Conservation (phyloP, 2,113 vertebrate species). For the Castor canadensis region DNA sequence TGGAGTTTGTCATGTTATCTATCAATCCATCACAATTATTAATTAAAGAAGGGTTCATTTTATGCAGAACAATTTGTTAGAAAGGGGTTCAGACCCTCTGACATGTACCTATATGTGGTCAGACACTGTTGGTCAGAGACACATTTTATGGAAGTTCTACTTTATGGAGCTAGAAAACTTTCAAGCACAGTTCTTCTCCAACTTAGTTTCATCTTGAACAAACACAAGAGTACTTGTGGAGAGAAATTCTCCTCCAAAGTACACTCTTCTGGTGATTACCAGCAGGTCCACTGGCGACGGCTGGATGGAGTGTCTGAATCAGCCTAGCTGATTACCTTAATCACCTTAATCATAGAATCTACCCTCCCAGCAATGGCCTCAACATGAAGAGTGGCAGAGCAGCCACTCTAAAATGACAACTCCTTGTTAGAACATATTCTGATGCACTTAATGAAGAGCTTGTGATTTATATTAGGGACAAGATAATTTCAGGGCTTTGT, state of each 20-base stretch:
- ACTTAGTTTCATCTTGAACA: conserved; percentile 58
- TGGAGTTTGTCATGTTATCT: neutral
- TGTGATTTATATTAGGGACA: conserved; percentile 51
- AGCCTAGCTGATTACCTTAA: conserved; percentile 69
- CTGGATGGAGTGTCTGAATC: conserved; percentile 64
- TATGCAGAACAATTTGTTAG: neutral
- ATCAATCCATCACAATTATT: neutral
- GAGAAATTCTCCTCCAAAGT: conserved; percentile 55
- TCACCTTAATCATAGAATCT: conserved; percentile 66
- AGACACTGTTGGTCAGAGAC: neutral
- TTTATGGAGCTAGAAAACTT: conserved; percentile 60
- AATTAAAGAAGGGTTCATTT: neutral
- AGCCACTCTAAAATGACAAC: conserved; percentile 19
- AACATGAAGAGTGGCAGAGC: conserved; percentile 9
- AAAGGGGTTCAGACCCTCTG: neutral
- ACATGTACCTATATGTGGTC: neutral
- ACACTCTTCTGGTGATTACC: conserved; percentile 66
- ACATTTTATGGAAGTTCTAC: neutral
- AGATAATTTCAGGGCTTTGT: conserved; percentile 52
- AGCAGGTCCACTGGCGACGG: conserved; percentile 32
- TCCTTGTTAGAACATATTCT: conserved; percentile 11
- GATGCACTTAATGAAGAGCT: conserved; percentile 61
- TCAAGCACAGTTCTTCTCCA: conserved; percentile 54
- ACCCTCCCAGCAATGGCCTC: conserved; percentile 37
- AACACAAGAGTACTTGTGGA: conserved; percentile 59